phyloP scores from a whole-genome alignment of 2,888 invertebrate genomes.

The Meghimatium bilineatum region DNA sequence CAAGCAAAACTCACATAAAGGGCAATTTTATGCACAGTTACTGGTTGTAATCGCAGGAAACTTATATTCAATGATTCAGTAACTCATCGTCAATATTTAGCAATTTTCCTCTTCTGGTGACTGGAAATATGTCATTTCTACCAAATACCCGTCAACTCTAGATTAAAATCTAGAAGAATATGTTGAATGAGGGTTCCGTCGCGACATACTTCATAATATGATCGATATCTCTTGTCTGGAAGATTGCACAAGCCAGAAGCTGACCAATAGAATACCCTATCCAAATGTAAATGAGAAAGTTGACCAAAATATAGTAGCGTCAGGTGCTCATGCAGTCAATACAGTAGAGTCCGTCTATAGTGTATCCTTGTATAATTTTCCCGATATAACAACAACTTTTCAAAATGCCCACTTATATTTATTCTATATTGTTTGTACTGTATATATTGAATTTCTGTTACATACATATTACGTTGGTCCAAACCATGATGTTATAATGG shows the following conservation, averaged over 20 bases:
- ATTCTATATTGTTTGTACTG: too few species aligned
- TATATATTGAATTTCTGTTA: too few species aligned
- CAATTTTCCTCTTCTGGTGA: constrained; percentile 15
- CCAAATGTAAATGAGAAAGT: background rate
- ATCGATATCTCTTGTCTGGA: background rate
- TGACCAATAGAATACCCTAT: background rate
- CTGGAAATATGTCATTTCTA: background rate
- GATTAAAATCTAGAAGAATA: background rate
- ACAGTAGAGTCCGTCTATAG: too few species aligned
- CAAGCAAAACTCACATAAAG: too few species aligned
- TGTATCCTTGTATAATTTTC: too few species aligned
- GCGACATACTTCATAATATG: background rate
- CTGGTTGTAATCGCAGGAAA: background rate
- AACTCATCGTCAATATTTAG: background rate
- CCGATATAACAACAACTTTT: too few species aligned
- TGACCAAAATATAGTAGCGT: background rate
- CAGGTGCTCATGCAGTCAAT: too few species aligned
- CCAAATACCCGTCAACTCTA: background rate
- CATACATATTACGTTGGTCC: too few species aligned
- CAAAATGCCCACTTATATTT: too few species aligned
- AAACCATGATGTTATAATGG: too few species aligned
- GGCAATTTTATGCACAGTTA: too few species aligned
- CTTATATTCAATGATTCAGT: background rate
- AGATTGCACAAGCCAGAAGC: background rate
- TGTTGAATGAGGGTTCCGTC: background rate